Conservation (phyloP, 2,797 vertebrate species). For the Peromyscus aztecus region DNA sequence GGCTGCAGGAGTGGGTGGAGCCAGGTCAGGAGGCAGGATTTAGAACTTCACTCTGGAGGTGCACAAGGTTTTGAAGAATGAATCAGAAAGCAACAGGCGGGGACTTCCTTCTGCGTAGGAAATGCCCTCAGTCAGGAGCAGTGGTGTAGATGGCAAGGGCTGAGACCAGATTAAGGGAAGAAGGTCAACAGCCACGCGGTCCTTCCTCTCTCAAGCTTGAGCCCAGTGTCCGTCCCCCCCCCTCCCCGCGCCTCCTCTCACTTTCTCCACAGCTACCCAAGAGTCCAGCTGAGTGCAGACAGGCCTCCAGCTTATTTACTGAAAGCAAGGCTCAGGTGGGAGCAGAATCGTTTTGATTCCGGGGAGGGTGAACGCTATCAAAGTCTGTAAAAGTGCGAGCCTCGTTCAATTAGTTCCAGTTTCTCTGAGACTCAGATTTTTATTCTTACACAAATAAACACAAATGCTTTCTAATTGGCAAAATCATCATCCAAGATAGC, state of each 20-base stretch:
- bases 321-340: neutral
- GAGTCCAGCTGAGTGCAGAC: neutral
- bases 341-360: neutral
- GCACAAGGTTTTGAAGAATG: neutral
- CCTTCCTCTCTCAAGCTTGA: neutral
- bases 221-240: too few species aligned
- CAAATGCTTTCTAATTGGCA: constrained; percentile 37
- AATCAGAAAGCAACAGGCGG: neutral
- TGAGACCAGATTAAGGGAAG: neutral
- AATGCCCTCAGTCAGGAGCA: neutral
- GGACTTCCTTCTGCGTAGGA: neutral
- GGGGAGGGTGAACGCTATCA: neutral
- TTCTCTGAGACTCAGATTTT: constrained; percentile 54
- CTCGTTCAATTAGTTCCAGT: neutral
- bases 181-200: rapidly evolving
- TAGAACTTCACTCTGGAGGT: neutral
- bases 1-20: too few species aligned
- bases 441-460: constrained; percentile 49
- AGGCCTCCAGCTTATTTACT: neutral
- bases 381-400: constrained; percentile 6
- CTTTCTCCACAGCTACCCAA: neutral
- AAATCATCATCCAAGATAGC: constrained; percentile 39
- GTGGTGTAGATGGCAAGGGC: neutral
- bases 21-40: neutral
- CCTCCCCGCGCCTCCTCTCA: neutral